phyloP scores from a whole-genome alignment of 2,888 invertebrate species.

The Hemistola chrysoprasaria region DNA sequence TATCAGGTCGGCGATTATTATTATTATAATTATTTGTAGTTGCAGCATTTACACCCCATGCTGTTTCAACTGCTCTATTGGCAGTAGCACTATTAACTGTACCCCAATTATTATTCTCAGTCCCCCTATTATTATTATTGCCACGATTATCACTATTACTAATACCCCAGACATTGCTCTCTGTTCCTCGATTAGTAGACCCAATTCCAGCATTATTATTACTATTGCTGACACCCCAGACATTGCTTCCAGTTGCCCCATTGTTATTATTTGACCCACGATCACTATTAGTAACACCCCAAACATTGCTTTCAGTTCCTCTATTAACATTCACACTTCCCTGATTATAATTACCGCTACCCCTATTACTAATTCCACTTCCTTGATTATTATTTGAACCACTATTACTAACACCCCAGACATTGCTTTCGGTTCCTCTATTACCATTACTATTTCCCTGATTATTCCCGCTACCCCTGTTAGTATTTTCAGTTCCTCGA shows the following conservation, averaged over 20 bases:
- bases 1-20: too few species aligned
- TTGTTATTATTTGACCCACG: conserved; percentile 9
- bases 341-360: not conserved
- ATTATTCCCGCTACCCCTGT: conserved; percentile 5
- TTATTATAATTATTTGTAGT: conserved; percentile 7
- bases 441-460: not conserved
- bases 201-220: conserved; percentile 1
- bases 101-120: conserved; percentile 10
- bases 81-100: too few species aligned
- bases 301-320: conserved; percentile 10
- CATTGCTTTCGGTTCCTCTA: not conserved
- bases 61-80: conserved; percentile 1
- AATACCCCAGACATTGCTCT: not conserved
- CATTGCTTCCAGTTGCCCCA: conserved; percentile 5
- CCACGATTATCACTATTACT: not conserved
- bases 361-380: conserved; percentile 12
- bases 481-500: conserved; percentile 8
- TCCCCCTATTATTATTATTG: conserved; percentile 3
- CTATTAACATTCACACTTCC: too few species aligned
- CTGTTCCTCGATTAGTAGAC: conserved; percentile 3
- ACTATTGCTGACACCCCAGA: not conserved
- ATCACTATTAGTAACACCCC: conserved; percentile 6
- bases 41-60: not conserved
- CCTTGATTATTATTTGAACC: conserved; percentile 1
- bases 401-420: not conserved